Evolutionary conservation across 2,797 vertebrate genomes (phyloP).

Genomic region (Cheirogaleus major): DNA sequence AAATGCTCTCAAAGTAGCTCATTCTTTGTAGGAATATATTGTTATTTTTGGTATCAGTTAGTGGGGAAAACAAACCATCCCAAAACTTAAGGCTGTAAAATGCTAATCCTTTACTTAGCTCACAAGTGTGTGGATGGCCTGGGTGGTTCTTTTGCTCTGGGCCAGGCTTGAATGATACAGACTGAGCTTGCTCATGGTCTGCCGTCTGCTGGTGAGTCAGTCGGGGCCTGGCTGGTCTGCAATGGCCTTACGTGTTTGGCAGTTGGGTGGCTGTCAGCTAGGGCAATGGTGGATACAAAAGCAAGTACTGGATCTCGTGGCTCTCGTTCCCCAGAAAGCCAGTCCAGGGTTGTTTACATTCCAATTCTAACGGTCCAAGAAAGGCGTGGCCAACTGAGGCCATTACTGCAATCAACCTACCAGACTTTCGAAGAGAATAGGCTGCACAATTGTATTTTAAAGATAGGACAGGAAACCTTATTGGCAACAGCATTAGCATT

Average conservation of each 20-base stretch:
- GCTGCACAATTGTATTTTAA: neutral
- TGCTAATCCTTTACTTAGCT: neutral
- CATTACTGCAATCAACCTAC: neutral
- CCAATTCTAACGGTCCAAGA: neutral
- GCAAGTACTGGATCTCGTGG: neutral
- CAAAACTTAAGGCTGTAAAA: neutral
- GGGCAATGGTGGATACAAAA: neutral
- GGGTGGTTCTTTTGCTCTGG: neutral
- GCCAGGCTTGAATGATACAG: neutral
- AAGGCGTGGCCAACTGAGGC: neutral
- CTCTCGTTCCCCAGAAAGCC: neutral
- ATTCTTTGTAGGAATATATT: conserved; percentile 11
- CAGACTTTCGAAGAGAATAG: neutral
- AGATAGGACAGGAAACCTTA: neutral
- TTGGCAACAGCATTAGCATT: neutral
- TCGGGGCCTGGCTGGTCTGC: neutral
- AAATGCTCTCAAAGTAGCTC: neutral
- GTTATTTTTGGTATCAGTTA: neutral
- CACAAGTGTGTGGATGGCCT: neutral
- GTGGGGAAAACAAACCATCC: neutral
- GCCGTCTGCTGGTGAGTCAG: too few relatives aligned
- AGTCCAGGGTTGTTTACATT: neutral
- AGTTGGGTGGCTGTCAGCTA: neutral
- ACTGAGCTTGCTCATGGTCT: neutral
- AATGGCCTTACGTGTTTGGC: neutral